Percentiles rank a stretch among this genome's conserved stretches.
Conservation (phyloP, 2,888 invertebrate genomes). For the Tubulanus polymorphus region DNA sequence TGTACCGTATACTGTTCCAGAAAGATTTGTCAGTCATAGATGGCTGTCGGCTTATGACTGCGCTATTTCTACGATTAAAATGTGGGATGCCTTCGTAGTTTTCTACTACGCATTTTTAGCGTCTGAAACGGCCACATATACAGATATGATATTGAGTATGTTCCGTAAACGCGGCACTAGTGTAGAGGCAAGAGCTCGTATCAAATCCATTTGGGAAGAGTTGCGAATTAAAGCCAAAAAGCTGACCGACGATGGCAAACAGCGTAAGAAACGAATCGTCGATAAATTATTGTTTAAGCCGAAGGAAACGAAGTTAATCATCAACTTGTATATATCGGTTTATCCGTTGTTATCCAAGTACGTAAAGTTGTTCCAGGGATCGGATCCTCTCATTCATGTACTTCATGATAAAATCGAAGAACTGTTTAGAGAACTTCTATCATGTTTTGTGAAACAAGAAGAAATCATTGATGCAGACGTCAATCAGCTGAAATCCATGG, state of each 20-base stretch:
- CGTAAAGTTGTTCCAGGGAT: background rate
- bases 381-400: background rate
- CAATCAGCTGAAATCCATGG: no score
- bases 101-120: conserved; percentile 7
- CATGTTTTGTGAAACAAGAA: background rate
- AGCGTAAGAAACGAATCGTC: background rate
- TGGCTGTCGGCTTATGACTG: conserved; percentile 17
- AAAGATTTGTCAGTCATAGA: conserved; percentile 10
- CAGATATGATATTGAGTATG: conserved; percentile 9
- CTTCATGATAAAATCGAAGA: background rate
- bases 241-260: background rate
- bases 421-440: background rate
- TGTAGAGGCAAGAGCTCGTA: background rate
- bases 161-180: conserved; percentile 5
- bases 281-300: background rate
- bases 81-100: conserved; percentile 2
- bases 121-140: background rate
- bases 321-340: conserved; percentile 7
- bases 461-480: no score
- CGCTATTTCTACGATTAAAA: background rate
- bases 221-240: background rate
- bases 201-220: background rate
- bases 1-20: conserved; percentile 10
- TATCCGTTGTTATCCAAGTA: background rate
- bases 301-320: conserved; percentile 3